Evolutionary conservation across 2,797 vertebrate species (phyloP), one percentile per base, ranked within the genome.

Genomic region (Erithacus rubecula): DNA sequence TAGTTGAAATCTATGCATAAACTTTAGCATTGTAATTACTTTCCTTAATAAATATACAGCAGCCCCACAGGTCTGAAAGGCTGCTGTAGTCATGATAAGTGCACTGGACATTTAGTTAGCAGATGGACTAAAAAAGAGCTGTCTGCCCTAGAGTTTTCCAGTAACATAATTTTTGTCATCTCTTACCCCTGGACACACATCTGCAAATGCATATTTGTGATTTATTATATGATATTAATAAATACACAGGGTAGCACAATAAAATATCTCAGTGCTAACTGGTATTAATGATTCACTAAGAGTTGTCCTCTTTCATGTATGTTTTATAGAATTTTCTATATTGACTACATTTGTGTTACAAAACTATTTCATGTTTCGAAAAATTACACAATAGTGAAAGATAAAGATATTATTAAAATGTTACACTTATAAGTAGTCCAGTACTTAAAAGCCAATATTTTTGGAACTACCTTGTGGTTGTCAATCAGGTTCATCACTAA

Each of bases 401-500:
- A 60, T 2, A 63, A 72, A 78, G 24, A 58, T 1, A 76, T 24
- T 44, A 69, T 46, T 83, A 83, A 67, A 95, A 87, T 41, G 6
- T 32, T 52, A 69, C 27, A 18, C 3, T 91, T 91, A 43, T 4
- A 8, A 92, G 14, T 10, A 82, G 11, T 8, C 26, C 14, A 76
- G 17, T 29, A 80, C 78, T 56, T 74, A 26, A 67, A 94, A 87
- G 5, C 2, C 18, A 90, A 3, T 59, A 65, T 58, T 95, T 83
- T 84, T 92, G n/a, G 46, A 91, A 89, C 65, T 98, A 99, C 99
- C 98, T 99, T 99, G 97, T 99, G 99, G 97, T 98, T 99, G 96
- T 99, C 99, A 21, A 99, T 99, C 95, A 99, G 97, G 95, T 99
- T 99, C 97, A 99, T 99, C 85, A 99, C 99, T 93, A 99, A 98